Conservation (phyloP, 2,797 vertebrate species). For the Lacerta viridis region DNA sequence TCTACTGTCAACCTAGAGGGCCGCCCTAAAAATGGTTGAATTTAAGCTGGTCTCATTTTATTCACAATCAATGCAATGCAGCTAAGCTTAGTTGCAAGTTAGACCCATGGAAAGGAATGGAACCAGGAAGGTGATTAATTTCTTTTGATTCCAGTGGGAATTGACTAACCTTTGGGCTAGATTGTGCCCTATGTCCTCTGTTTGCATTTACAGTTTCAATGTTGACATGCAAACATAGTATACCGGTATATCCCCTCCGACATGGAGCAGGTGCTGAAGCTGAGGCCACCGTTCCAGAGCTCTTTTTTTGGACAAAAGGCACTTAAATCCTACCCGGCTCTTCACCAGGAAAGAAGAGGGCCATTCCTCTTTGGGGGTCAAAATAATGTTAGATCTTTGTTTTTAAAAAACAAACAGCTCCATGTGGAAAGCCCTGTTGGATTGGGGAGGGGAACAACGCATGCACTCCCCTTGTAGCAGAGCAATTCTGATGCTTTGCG, state of each 20-base stretch:
- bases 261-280: too few relatives aligned
- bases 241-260: not conserved
- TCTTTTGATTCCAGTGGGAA: not conserved
- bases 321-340: not conserved
- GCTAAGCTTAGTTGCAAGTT: not conserved
- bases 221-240: not conserved
- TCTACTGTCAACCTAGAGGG: conserved; percentile 19
- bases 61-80: not conserved
- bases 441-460: not conserved
- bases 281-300: not conserved
- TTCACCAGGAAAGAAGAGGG: not conserved
- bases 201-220: not conserved
- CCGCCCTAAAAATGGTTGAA: not conserved
- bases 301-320: not conserved
- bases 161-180: not conserved
- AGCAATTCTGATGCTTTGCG: too few relatives aligned
- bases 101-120: too few relatives aligned
- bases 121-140: too few relatives aligned
- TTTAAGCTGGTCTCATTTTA: conserved; percentile 1
- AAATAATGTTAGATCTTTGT: not conserved
- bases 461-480: not conserved
- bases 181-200: not conserved
- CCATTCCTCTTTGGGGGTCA: not conserved
- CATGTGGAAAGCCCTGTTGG: not conserved
- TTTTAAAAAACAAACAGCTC: not conserved